Base-by-base conservation (phyloP, 2,797 vertebrate genomes). In the Fundulus diaphanus region DNA sequence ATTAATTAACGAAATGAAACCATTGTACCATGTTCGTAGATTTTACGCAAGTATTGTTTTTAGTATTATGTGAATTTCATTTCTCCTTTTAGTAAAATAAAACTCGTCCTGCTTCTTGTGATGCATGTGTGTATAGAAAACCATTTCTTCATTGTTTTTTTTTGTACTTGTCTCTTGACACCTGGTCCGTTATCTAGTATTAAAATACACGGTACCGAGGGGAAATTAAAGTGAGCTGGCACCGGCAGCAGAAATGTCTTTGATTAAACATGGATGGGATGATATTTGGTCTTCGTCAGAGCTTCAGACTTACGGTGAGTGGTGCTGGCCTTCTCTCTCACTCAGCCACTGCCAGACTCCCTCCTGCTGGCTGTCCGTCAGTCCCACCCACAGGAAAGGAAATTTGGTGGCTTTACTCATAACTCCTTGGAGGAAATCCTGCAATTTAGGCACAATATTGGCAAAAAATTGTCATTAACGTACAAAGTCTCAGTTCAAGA, bases 361-460 rank as follows among this genome's bases (percentile, higher is more conserved):
- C 80, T 91, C 85, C 70, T 81, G 71, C 70, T 83, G 0, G 2
- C 27, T 5, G 66, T 89, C 90, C 0, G 85, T 88, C 73, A 91
- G 83, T 3, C 88, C 90, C 44, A 90, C 79, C 81, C 90, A 91
- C 67, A 84, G 76, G 68, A 88, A 90, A 68, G 82, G 82, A 13
- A 81, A 15, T 1, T 2, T 24, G 1, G 52, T 33, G 70, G 69
- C 76, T 0, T 3, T 68, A 2, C 0, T 61, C 84, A 89, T 87
- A 69, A 76, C 83, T 24, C 33, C 22, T 51, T 83, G 82, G 37
- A 91, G 49, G 42, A 90, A 91, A 8, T 83, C 83, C 90, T 90
- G 57, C 9, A 40, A 49, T 9, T 40, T 1, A 12, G 56, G 72
- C 18, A 49, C n/a, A 12, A 42, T 49, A 24, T 70, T 48, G 33